These are phyloP conservation scores for Chrysolina haemoptera DNA, from an alignment of 2,888 invertebrate genomes.

Conservation along the genomic window DNA sequence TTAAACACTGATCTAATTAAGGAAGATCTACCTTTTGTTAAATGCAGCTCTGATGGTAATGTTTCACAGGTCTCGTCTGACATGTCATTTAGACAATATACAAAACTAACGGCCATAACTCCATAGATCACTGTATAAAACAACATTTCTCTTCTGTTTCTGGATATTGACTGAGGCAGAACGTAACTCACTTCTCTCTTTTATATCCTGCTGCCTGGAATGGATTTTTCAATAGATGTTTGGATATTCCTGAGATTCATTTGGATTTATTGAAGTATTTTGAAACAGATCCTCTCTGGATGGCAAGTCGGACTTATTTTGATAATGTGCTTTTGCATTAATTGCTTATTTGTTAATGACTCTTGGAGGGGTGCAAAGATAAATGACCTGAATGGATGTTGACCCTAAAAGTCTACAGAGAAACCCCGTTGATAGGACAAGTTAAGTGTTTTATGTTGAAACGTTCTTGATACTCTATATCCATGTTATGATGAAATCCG, in stretches of 20 bases:
- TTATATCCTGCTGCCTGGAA: conserved; percentile 44
- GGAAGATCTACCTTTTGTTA: conserved; percentile 83
- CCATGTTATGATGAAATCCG: background rate
- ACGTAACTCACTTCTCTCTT: conserved; percentile 35
- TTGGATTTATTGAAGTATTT: background rate
- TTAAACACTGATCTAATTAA: background rate
- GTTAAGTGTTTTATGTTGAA: conserved; percentile 58
- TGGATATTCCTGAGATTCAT: background rate
- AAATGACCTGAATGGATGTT: conserved; percentile 34
- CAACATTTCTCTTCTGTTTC: conserved; percentile 49
- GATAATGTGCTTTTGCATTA: background rate
- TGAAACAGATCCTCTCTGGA: background rate
- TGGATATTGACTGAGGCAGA: conserved; percentile 43
- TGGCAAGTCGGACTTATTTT: background rate
- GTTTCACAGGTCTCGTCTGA: conserved; percentile 88
- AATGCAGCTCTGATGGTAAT: conserved; percentile 87
- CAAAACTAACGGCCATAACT: conserved; percentile 53
- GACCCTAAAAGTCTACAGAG: conserved; percentile 40
- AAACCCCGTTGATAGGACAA: conserved; percentile 48
- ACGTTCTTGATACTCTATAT: conserved; percentile 16
- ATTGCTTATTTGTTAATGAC: conserved; percentile 28
- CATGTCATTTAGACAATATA: conserved; percentile 60
- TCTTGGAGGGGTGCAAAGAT: conserved; percentile 9
- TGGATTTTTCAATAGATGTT: conserved; percentile 25
- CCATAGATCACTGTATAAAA: conserved; percentile 53